These are phyloP conservation scores for Uloborus plumipes DNA, from an alignment of 2,888 invertebrate genomes.

Conservation along the genomic window DNA sequence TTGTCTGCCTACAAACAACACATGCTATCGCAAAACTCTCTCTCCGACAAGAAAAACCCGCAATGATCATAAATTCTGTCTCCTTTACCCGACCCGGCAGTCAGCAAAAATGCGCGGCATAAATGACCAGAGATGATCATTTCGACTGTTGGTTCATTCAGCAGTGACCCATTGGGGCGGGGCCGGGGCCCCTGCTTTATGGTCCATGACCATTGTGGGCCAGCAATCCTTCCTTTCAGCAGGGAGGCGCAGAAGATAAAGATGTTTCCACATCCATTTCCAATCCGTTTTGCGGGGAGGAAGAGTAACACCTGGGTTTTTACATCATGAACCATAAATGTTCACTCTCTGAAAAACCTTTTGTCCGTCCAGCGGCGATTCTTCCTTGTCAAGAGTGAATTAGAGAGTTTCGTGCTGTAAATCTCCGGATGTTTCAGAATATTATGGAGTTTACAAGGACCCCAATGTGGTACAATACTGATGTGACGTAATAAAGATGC, in stretches of 20 bases:
- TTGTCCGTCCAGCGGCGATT: too few species aligned
- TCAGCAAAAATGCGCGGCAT: conserved; percentile 14
- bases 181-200: conserved; percentile 22
- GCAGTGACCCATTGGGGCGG: conserved; percentile 4
- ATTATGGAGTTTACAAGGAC: too few species aligned
- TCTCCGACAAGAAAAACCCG: not conserved
- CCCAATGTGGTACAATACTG: too few species aligned
- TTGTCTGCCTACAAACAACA: too few species aligned
- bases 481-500: too few species aligned
- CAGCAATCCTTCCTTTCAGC: not conserved
- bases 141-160: conserved; percentile 18
- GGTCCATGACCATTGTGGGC: conserved; percentile 12
- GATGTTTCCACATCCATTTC: not conserved
- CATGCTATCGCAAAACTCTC: too few species aligned
- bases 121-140: conserved; percentile 29
- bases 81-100: conserved; percentile 12
- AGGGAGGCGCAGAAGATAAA: not conserved
- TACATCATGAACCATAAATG: conserved; percentile 22
- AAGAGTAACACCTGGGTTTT: conserved; percentile 52
- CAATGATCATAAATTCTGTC: conserved; percentile 8
- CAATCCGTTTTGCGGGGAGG: conserved; percentile 9
- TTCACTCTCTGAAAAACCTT: not conserved
- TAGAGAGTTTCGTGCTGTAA: too few species aligned
- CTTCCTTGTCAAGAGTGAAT: too few species aligned
- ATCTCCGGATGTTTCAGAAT: too few species aligned